A percentile compares a stretch with the other conserved stretches of the same genome.
Evolutionary conservation across 2,888 invertebrate genomes (phyloP).

Genomic region (Tethea ocularis): DNA sequence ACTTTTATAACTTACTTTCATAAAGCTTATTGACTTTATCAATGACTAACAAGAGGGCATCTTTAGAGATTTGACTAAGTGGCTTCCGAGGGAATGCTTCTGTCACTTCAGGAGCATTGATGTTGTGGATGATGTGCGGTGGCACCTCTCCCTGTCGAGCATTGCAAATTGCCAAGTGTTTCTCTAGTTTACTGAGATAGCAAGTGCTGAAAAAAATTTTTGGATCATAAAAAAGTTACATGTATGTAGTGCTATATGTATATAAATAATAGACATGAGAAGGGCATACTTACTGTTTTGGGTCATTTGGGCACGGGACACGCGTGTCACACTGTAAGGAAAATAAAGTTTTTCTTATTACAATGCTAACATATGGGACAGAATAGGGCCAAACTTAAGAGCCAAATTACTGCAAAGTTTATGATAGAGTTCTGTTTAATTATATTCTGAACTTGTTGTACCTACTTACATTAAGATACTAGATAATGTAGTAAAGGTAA

Average conservation of each 20-base stretch:
- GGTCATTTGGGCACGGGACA: constrained; percentile 89
- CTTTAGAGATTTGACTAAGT: constrained; percentile 56
- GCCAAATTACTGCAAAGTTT: neutral
- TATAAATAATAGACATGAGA: neutral
- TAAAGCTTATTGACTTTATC: constrained; percentile 69
- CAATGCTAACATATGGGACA: neutral
- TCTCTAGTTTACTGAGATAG: constrained; percentile 86
- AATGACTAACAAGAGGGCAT: constrained; percentile 54
- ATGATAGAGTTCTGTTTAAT: neutral
- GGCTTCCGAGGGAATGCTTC: constrained; percentile 46
- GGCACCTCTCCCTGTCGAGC: constrained; percentile 81
- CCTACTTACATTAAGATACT: neutral
- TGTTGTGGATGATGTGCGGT: constrained; percentile 83
- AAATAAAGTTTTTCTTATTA: constrained; percentile 1
- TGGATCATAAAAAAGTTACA: neutral
- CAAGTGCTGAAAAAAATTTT: constrained; percentile 83
- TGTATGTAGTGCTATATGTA: neutral
- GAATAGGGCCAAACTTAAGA: neutral
- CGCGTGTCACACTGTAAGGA: constrained; percentile 72
- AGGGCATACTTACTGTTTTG: constrained; percentile 85
- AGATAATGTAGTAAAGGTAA: neutral
- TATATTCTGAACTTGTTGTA: neutral
- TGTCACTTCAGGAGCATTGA: constrained; percentile 51
- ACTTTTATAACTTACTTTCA: constrained; percentile 57
- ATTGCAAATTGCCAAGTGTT: constrained; percentile 90